Evolutionary conservation across 2,888 invertebrate genomes (phyloP), one percentile per base, ranked within the genome.

Genomic region (Diplolepis rosae): DNA sequence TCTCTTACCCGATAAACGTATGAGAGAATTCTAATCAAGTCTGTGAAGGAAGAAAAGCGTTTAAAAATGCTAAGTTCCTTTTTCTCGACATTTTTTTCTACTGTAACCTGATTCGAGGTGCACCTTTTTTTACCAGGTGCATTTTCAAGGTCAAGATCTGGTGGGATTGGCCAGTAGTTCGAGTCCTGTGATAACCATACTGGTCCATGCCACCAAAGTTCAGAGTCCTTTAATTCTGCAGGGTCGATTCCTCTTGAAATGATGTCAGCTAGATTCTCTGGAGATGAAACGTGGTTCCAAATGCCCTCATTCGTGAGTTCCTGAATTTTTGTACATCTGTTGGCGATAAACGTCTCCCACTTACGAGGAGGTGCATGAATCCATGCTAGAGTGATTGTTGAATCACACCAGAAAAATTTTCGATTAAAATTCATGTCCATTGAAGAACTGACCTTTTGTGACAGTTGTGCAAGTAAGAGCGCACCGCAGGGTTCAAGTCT

Each of bases 331-430:
- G 72, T 28, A 2, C 76, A 72, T 5, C 79, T n/a, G 32, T 78
- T 79, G 32, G 76, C 74, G 5, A 80, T 74, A 39, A 77, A 80
- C 3, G 74, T 77, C 51, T 76, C 69, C 73, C 69, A 74, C 7
- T 39, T 69, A 4, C 54, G 4, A 4, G 74, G 39, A 15, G 67
- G 22, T 30, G 54, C 56, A 7, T 22, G 42, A 11, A 78, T 69
- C 78, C 74, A 77, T 7, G 68, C 65, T 6, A 77, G 61, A 1
- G 66, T 66, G 15, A 74, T 73, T 9, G 68, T 74, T 13, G 75
- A 73, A 39, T 77, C 78, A n/a, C 66, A 50, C 74, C 74, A 71
- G 48, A 54, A 48, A 7, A 48, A 66, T 24, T 9, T 24, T 1
- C 13, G 13, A 24, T 45, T 4, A 5, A n/a, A 11, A 2, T 13